phyloP scores from a whole-genome alignment of 2,888 invertebrate genomes.

The Rhagonycha fulva region DNA sequence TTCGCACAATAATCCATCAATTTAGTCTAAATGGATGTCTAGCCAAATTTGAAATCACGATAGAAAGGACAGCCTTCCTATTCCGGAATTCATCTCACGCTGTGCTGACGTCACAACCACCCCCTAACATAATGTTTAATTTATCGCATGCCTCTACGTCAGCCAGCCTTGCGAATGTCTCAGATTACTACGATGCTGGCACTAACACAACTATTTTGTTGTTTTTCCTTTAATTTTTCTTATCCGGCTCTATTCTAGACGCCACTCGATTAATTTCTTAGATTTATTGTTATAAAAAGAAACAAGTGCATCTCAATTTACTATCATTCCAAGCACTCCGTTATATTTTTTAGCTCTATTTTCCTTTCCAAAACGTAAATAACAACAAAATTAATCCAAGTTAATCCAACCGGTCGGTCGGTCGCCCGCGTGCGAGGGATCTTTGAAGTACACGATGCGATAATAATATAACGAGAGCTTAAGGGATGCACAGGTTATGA shows the following conservation, averaged over 20 bases:
- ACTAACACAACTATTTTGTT: conserved; percentile 32
- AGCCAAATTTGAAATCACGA: conserved; percentile 2
- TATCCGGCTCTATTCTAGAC: conserved; percentile 24
- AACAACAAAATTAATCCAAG: neutral
- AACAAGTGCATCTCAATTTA: neutral
- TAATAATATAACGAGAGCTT: neutral
- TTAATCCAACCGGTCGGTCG: neutral
- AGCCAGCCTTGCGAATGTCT: conserved; percentile 35
- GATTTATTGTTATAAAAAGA: conserved; percentile 25
- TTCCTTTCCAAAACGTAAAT: neutral
- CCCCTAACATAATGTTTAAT: conserved; percentile 46
- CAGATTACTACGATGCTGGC: conserved; percentile 32
- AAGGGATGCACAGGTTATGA: neutral
- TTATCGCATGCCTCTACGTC: conserved; percentile 46
- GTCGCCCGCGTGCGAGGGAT: neutral
- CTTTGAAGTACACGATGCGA: neutral
- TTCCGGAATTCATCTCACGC: conserved; percentile 43
- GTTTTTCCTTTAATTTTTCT: conserved; percentile 32
- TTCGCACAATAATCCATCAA: conserved; percentile 3
- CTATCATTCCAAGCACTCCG: neutral
- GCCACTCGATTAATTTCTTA: conserved; percentile 35
- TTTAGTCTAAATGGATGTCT: conserved; percentile 19
- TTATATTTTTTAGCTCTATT: neutral
- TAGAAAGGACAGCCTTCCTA: conserved; percentile 14
- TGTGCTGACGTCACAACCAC: conserved; percentile 46